Conservation (phyloP, 2,888 invertebrate species). For the Meloe dianella region DNA sequence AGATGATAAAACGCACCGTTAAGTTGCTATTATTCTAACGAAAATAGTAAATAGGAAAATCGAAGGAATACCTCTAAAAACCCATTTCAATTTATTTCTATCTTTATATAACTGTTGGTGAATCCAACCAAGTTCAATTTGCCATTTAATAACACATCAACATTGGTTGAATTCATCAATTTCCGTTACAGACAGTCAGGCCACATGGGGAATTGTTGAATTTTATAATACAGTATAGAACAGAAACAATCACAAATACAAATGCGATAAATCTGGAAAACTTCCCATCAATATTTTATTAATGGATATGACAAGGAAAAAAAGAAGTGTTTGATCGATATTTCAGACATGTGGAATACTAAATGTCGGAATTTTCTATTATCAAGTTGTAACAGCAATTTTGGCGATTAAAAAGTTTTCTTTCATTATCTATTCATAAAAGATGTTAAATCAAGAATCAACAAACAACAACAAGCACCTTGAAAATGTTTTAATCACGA, state of each 20-base stretch:
- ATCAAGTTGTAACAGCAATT: not conserved
- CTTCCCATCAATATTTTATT: not conserved
- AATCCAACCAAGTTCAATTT: not conserved
- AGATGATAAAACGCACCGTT: not conserved
- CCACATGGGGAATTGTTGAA: not conserved
- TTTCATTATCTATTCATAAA: not conserved
- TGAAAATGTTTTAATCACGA: too few relatives aligned
- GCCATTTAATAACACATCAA: conserved; percentile 4
- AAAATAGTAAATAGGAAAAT: not conserved
- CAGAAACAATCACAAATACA: not conserved
- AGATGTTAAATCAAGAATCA: not conserved
- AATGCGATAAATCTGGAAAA: not conserved
- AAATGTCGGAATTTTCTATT: not conserved
- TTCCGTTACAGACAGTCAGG: conserved; percentile 7
- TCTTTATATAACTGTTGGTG: not conserved
- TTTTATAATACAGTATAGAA: not conserved
- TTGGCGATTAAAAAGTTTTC: not conserved
- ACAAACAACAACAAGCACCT: not conserved
- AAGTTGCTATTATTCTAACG: not conserved
- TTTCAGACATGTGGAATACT: not conserved
- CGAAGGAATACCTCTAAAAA: not conserved
- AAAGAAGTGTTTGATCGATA: not conserved
- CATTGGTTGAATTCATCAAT: conserved; percentile 11
- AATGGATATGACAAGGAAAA: not conserved
- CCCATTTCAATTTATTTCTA: not conserved